These are phyloP conservation scores for Drosophila elegans DNA, from an alignment of 1,140 invertebrate genomes.

Conservation along the genomic window DNA sequence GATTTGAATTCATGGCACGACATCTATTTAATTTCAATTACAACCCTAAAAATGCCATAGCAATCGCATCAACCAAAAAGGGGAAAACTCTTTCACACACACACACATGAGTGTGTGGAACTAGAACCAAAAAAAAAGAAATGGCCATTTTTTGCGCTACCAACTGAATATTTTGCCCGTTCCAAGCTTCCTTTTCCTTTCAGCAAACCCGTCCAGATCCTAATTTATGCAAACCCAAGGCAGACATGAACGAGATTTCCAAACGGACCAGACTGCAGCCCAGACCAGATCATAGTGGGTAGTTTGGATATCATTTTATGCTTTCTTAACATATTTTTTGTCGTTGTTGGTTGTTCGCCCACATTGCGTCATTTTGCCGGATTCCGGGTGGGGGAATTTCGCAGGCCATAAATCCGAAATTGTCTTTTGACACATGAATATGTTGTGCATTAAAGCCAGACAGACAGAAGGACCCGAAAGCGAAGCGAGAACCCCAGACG, in stretches of 20 bases:
- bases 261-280: slow-evolving; percentile 26
- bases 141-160: slow-evolving; percentile 61
- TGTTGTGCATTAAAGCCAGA: slow-evolving; percentile 76
- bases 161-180: slow-evolving; percentile 47
- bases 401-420: slow-evolving; percentile 83
- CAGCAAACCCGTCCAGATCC: slow-evolving; percentile 44
- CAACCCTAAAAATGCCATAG: slow-evolving; percentile 74
- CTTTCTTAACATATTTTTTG: slow-evolving; percentile 81
- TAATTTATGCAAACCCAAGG: slow-evolving; percentile 79
- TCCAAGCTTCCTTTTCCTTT: slow-evolving; percentile 6
- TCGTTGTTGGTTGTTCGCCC: slow-evolving; percentile 41
- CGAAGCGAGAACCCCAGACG: slow-evolving; percentile 10
- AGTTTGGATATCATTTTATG: slow-evolving; percentile 79
- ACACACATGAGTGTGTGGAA: slow-evolving; percentile 11
- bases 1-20: slow-evolving; percentile 81
- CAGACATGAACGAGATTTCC: slow-evolving; percentile 65
- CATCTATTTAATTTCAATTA: slow-evolving; percentile 83
- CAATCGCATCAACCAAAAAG: slow-evolving; percentile 76
- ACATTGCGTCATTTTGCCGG: slow-evolving; percentile 65
- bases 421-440: slow-evolving; percentile 84
- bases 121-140: slow-evolving; percentile 3
- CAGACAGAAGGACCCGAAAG: slow-evolving; percentile 13
- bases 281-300: slow-evolving; percentile 43
- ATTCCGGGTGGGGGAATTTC: slow-evolving; percentile 49
- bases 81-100: slow-evolving; percentile 40